Evolutionary conservation across 2,888 invertebrate genomes (phyloP).

Genomic region (Drosophila koepferae): DNA sequence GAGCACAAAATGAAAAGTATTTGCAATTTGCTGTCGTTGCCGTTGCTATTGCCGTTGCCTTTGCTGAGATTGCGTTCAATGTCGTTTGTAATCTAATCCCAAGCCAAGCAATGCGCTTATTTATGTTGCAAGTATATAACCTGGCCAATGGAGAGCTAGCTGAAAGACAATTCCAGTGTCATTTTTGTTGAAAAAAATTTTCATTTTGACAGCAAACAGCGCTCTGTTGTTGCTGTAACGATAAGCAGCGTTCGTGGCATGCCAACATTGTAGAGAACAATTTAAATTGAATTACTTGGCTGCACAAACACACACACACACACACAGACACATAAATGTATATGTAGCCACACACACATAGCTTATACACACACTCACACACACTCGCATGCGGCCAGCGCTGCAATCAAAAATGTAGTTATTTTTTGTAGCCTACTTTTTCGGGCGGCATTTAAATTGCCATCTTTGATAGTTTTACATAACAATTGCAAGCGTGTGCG

Average conservation of each 20-base stretch:
- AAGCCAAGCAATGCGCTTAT: slow-evolving; percentile 42
- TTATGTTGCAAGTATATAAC: slow-evolving; percentile 47
- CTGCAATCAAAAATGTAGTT: slow-evolving; percentile 41
- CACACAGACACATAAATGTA: not conserved
- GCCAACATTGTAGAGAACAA: slow-evolving; percentile 64
- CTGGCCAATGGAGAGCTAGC: slow-evolving; percentile 24
- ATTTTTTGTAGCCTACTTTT: slow-evolving; percentile 61
- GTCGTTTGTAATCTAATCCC: slow-evolving; percentile 33
- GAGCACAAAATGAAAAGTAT: slow-evolving; percentile 53
- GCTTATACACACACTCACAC: slow-evolving; percentile 1
- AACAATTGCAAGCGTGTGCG: slow-evolving; percentile 40
- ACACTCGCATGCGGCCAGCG: not conserved
- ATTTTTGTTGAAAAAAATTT: slow-evolving; percentile 32
- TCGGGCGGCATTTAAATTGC: slow-evolving; percentile 67
- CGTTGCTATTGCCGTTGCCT: not conserved
- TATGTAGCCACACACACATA: not conserved
- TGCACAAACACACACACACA: slow-evolving; percentile 6
- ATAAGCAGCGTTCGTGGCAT: slow-evolving; percentile 40
- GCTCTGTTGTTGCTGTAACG: slow-evolving; percentile 18
- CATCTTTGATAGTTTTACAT: slow-evolving; percentile 63
- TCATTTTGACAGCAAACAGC: slow-evolving; percentile 41
- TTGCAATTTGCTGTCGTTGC: slow-evolving; percentile 34
- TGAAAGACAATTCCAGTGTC: slow-evolving; percentile 23
- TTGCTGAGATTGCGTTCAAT: slow-evolving; percentile 29
- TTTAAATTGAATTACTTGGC: slow-evolving; percentile 69